phyloP scores from a whole-genome alignment of 2,113 vertebrate species.

The Eleginops maclovinus region DNA sequence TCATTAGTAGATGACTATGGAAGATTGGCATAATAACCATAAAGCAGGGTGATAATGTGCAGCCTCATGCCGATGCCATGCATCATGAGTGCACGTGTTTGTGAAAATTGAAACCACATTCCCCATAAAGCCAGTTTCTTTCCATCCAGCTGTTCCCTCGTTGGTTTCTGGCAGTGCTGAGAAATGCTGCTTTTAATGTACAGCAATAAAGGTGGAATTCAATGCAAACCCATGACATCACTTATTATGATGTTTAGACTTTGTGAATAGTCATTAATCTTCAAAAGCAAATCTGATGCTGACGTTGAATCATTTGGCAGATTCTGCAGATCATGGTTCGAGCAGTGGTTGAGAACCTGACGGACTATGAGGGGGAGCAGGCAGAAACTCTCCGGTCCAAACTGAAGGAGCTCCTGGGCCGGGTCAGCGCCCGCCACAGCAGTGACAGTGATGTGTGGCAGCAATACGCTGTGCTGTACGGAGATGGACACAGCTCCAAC shows the following conservation, averaged over 20 bases:
- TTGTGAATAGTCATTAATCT: neutral
- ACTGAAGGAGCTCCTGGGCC: slow-evolving; percentile 90
- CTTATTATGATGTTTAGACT: neutral
- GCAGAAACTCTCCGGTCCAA: slow-evolving; percentile 81
- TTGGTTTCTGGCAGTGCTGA: neutral
- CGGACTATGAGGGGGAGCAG: slow-evolving; percentile 82
- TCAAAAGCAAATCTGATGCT: neutral
- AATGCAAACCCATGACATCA: neutral
- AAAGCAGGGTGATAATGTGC: slow-evolving; percentile 2
- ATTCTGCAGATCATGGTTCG: slow-evolving; percentile 91
- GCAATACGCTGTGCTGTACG: slow-evolving; percentile 89
- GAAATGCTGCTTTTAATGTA: neutral
- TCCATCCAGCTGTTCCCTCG: neutral
- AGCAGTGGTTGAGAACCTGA: slow-evolving; percentile 85
- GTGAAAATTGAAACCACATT: neutral
- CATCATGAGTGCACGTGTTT: neutral
- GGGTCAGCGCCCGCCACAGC: slow-evolving; percentile 90
- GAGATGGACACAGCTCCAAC: slow-evolving; percentile 84
- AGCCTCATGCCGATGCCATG: neutral
- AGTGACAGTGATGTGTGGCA: slow-evolving; percentile 90
- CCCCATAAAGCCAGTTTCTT: neutral
- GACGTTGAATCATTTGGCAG: slow-evolving; percentile 69
- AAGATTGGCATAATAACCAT: neutral
- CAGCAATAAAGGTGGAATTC: neutral
- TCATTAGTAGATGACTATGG: neutral